Evolutionary conservation across 1,140 invertebrate species (phyloP).

Genomic region (Heterodera carotae): DNA sequence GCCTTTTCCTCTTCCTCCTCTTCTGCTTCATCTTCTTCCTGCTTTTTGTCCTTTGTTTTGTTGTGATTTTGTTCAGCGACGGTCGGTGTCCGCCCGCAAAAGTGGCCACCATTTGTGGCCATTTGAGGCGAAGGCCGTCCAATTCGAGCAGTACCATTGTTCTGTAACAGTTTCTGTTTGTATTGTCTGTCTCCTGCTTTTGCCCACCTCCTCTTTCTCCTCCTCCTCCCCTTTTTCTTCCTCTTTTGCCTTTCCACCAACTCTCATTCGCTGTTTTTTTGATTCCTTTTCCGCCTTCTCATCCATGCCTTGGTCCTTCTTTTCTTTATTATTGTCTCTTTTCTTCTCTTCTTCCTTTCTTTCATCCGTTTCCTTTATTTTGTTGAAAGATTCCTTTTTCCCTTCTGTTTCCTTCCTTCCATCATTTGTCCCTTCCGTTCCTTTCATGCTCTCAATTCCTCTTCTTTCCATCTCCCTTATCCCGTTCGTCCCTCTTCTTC

Average conservation of each 20-base stretch:
- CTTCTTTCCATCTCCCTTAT: too few relatives aligned
- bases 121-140: neutral
- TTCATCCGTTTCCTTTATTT: neutral
- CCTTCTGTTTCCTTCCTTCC: constrained; percentile 34
- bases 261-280: constrained; percentile 7
- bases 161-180: neutral
- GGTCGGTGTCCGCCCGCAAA: too few relatives aligned
- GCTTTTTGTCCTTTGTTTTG: neutral
- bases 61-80: neutral
- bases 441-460: neutral
- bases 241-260: constrained; percentile 18
- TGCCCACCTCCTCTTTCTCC: neutral
- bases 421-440: constrained; percentile 4
- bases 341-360: constrained; percentile 1
- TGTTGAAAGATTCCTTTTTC: neutral
- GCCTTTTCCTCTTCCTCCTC: neutral
- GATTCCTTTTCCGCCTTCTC: constrained; percentile 23
- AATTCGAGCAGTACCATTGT: neutral
- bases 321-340: neutral
- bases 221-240: neutral
- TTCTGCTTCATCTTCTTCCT: neutral
- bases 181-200: neutral
- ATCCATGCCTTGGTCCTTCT: neutral
- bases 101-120: too few relatives aligned
- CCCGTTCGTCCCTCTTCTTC: too few relatives aligned